phyloP scores from a whole-genome alignment of 2,888 invertebrate genomes.

The Hydraecia micacea region DNA sequence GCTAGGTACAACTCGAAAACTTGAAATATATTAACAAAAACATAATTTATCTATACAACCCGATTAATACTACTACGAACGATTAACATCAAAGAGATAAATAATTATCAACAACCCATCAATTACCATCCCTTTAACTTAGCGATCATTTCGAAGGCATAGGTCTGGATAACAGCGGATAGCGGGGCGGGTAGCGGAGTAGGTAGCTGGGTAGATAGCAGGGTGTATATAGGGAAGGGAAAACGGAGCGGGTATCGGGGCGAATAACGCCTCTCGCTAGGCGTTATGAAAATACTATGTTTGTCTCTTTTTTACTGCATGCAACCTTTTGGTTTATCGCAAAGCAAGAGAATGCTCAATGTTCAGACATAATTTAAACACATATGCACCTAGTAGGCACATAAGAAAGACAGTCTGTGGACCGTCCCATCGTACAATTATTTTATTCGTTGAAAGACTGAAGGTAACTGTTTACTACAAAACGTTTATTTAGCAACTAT shows the following conservation, averaged over 20 bases:
- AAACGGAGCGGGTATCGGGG: background rate
- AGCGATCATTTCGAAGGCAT: background rate
- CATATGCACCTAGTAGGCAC: background rate
- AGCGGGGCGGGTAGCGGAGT: background rate
- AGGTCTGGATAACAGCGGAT: background rate
- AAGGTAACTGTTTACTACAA: no score
- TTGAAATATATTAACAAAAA: constrained; percentile 1
- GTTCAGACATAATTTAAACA: background rate
- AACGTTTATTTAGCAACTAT: background rate
- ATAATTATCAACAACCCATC: constrained; percentile 23
- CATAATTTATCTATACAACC: constrained; percentile 6
- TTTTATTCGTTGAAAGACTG: background rate
- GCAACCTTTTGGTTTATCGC: background rate
- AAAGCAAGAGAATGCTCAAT: background rate
- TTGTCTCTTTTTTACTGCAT: background rate
- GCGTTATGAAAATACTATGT: background rate
- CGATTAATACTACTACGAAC: background rate
- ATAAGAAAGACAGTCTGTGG: background rate
- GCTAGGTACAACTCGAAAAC: constrained; percentile 1
- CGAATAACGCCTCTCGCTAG: no score
- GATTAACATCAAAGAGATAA: constrained; percentile 30
- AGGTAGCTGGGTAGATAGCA: background rate
- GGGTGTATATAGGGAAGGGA: no score
- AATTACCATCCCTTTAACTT: constrained; percentile 26
- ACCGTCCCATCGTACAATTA: background rate